Evolutionary conservation across 2,888 invertebrate species (phyloP).

Genomic region (Rhagophthalmus giganteus): DNA sequence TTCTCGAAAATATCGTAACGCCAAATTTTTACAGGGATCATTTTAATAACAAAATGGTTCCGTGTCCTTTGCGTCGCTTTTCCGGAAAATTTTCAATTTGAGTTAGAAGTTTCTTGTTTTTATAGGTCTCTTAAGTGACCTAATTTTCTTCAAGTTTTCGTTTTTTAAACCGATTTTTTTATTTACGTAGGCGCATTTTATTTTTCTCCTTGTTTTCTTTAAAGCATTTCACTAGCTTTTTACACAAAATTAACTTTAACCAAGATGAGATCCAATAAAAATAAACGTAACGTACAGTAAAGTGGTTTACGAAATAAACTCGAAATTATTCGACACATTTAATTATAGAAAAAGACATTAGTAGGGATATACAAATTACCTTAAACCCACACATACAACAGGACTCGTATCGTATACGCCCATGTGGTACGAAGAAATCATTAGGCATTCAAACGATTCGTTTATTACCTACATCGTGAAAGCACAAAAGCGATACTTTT

Average conservation of each 20-base stretch:
- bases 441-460: conserved; percentile 21
- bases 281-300: background rate
- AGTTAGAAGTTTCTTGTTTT: too few relatives aligned
- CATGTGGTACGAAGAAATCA: conserved; percentile 16
- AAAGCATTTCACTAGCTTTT: background rate
- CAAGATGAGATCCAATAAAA: background rate
- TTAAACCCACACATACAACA: conserved; percentile 15
- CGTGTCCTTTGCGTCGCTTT: too few relatives aligned
- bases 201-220: too few relatives aligned
- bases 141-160: too few relatives aligned
- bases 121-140: too few relatives aligned
- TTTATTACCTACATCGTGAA: conserved; percentile 17
- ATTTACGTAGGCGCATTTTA: too few relatives aligned
- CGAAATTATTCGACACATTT: conserved; percentile 1
- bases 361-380: conserved; percentile 6
- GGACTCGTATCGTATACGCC: conserved; percentile 9
- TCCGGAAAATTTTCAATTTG: too few relatives aligned
- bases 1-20: too few relatives aligned
- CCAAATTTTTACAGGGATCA: too few relatives aligned
- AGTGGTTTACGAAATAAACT: too few relatives aligned
- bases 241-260: background rate
- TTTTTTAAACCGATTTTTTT: too few relatives aligned
- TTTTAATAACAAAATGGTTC: too few relatives aligned
- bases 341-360: background rate
- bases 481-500: conserved; percentile 10